Evolutionary conservation across 1,140 invertebrate genomes (phyloP).

Genomic region (Aphis craccivora): DNA sequence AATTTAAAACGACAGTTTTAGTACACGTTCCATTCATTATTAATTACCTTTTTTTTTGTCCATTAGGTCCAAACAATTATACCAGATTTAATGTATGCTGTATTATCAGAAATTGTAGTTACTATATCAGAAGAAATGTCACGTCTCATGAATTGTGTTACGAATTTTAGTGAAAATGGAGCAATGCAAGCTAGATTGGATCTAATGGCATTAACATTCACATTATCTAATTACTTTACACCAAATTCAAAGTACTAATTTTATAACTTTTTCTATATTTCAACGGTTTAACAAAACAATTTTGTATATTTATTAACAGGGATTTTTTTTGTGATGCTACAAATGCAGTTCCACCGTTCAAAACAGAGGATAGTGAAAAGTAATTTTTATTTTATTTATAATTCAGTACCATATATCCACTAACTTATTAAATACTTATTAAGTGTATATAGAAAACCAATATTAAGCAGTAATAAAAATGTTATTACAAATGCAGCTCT

Average conservation of each 20-base stretch:
- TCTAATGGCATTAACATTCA: constrained; percentile 69
- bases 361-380: constrained; percentile 65
- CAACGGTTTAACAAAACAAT: not conserved
- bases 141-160: constrained; percentile 82
- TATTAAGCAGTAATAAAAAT: not conserved
- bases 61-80: constrained; percentile 80
- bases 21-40: not conserved
- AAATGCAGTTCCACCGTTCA: constrained; percentile 68
- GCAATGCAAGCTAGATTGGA: constrained; percentile 75
- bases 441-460: not conserved
- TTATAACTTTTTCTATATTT: not conserved
- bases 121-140: constrained; percentile 90
- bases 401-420: not conserved
- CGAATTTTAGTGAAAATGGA: constrained; percentile 73
- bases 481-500: not conserved
- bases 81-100: constrained; percentile 75
- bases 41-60: constrained; percentile 55
- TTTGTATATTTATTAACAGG: constrained; percentile 62
- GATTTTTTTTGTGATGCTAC: constrained; percentile 71
- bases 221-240: constrained; percentile 67
- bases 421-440: not conserved
- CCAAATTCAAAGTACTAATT: constrained; percentile 67
- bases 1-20: constrained; percentile 4
- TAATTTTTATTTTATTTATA: constrained; percentile 54
- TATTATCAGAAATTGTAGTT: constrained; percentile 86